phyloP scores from a whole-genome alignment of 2,797 vertebrate species.

The Labeo calbasu region DNA sequence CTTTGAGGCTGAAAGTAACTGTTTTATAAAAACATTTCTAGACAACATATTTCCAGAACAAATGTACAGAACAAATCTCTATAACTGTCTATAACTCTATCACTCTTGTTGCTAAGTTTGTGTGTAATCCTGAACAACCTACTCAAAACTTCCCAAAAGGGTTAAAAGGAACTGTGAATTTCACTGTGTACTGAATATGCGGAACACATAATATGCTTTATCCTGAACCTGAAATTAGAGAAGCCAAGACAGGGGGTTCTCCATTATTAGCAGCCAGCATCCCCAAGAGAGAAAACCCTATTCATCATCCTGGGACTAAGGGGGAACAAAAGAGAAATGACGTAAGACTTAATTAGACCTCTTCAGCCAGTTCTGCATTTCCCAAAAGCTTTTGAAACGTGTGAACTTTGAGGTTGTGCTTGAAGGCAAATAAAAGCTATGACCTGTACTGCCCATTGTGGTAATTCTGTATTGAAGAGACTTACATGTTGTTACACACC shows the following conservation, averaged over 20 bases:
- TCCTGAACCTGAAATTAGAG: conserved; percentile 40
- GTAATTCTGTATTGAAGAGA: not conserved
- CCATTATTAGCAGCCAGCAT: conserved; percentile 43
- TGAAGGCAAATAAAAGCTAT: conserved; percentile 16
- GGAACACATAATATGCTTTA: conserved; percentile 11
- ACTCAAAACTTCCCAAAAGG: not conserved
- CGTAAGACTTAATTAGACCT: conserved; percentile 59
- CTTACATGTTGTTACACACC: not conserved
- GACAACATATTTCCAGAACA: not conserved
- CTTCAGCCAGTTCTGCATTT: conserved; percentile 29
- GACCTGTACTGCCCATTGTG: not conserved
- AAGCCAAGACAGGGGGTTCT: conserved; percentile 32
- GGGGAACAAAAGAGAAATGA: conserved; percentile 51
- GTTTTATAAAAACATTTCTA: not conserved
- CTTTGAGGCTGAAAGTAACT: not conserved
- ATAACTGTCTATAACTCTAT: not conserved
- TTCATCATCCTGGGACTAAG: conserved; percentile 41
- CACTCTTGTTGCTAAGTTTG: not conserved
- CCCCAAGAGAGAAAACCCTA: conserved; percentile 49
- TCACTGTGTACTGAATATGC: not conserved
- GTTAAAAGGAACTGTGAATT: not conserved
- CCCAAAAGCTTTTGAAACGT: conserved; percentile 34
- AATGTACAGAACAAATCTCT: not conserved
- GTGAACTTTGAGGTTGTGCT: conserved; percentile 20
- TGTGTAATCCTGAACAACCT: not conserved